Percentiles rank a stretch among this genome's conserved stretches.
Conservation (phyloP, 1,140 invertebrate genomes). For the Neotoxoptera formosana region DNA sequence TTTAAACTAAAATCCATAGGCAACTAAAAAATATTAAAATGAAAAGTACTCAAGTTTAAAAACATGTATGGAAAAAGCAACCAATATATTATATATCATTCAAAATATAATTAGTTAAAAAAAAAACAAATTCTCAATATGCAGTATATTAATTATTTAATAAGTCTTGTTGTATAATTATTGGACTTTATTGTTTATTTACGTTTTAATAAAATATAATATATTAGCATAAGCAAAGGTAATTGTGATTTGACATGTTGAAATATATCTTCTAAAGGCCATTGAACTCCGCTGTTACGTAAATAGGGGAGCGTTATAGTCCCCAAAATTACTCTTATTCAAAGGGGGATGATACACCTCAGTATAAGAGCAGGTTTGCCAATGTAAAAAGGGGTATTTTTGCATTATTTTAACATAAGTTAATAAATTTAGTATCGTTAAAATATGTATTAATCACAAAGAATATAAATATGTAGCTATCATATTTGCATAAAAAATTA, state of each 20-base stretch:
- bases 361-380: not conserved
- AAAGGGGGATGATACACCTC: not conserved
- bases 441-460: not conserved
- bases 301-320: slow-evolving; percentile 8
- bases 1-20: too few relatives aligned
- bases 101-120: too few relatives aligned
- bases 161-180: not conserved
- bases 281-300: not conserved
- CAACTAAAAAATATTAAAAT: too few relatives aligned
- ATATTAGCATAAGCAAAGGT: not conserved
- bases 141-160: not conserved
- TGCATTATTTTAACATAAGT: slow-evolving; percentile 33
- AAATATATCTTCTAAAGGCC: slow-evolving; percentile 36
- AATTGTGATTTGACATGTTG: slow-evolving; percentile 28
- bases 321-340: slow-evolving; percentile 27
- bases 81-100: too few relatives aligned
- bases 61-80: too few relatives aligned
- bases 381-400: slow-evolving; percentile 34
- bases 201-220: not conserved
- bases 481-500: slow-evolving; percentile 6
- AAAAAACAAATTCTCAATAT: too few relatives aligned
- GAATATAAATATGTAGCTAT: not conserved
- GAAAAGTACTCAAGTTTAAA: too few relatives aligned
- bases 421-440: not conserved
- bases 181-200: not conserved